Base-by-base conservation (phyloP, 2,888 invertebrate genomes). In the Amphipyra berbera region DNA sequence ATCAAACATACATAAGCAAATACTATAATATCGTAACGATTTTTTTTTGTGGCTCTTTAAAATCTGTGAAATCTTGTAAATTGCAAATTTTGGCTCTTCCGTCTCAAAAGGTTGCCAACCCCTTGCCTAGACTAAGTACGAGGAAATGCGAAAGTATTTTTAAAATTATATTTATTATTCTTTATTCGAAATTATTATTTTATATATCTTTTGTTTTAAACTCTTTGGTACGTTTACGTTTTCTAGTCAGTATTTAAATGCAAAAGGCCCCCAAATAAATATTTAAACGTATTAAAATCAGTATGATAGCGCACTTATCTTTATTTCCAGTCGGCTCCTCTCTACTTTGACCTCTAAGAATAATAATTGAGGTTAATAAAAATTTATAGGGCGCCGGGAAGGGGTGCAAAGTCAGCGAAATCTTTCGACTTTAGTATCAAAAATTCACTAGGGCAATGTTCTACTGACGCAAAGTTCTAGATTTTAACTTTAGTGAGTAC, bases 331-430 rank as follows among this genome's bases (percentile, higher is more conserved):
- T 27, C 30, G 7, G 27, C 21, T 15, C 42, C 47, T 33, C 38
- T 48, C 30, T 60, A 57, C 27, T 48, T 46, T 63, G 56, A 66
- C 61, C 65, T 49, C 45, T n/a, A 37, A 58, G 54, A 42, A 46
- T 76, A 42, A 46, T 76, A 78, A 78, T 70, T 71, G 55, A 58
- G 50, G 40, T 59, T 67, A 68, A 79, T 77, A 73, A 77, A 77
- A 78, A 78, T 68, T 78, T 78, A 77, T 61, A 48, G 50, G 33
- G 30, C 41, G 6, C 13, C 41, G 49, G 13, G 35, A 68, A 74
- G 42, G 70, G 77, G 40, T 79, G 48, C 14, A 38, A 61, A 60
- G 38, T 66, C 62, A 55, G 61, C 67, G 13, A 50, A 73, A 65
- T 68, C 49, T 76, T 48, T 48, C 44, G 35, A 64, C 61, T 68